Conservation (phyloP, 2,113 vertebrate species). For the Actinemys pallida region DNA sequence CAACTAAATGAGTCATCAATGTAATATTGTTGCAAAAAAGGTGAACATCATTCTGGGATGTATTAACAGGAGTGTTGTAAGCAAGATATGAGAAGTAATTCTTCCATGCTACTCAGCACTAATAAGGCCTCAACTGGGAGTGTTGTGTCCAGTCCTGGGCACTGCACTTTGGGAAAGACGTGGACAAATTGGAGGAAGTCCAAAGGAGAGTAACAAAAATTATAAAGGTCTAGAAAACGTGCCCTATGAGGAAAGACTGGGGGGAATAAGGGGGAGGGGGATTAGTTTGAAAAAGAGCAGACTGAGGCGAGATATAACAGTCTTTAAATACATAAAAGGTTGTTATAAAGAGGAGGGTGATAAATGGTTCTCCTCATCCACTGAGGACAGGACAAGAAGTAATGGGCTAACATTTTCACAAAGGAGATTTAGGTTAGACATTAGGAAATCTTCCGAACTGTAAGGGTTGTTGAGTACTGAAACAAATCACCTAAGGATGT, state of each 20-base stretch:
- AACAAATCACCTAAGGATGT: not conserved
- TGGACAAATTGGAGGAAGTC: not conserved
- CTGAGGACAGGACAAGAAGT: not conserved
- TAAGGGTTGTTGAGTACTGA: not conserved
- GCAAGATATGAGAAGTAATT: not conserved
- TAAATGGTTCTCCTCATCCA: not conserved
- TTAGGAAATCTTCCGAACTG: not conserved
- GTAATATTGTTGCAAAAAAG: not conserved
- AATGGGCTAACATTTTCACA: not conserved
- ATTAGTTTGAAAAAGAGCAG: not conserved
- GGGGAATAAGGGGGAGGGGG: too few relatives aligned
- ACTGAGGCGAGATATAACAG: not conserved
- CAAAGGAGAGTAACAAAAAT: not conserved
- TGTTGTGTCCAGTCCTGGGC: not conserved
- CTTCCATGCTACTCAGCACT: not conserved
- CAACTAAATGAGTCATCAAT: not conserved
- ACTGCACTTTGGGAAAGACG: not conserved
- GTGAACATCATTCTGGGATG: not conserved
- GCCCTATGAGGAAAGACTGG: not conserved
- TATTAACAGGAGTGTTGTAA: not conserved
- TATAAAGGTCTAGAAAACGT: not conserved
- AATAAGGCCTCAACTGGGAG: not conserved
- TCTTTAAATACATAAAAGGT: not conserved
- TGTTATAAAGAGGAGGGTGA: not conserved
- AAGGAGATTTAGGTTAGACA: not conserved